phyloP scores from a whole-genome alignment of 1,140 invertebrate species.

The Micrasema longulum region DNA sequence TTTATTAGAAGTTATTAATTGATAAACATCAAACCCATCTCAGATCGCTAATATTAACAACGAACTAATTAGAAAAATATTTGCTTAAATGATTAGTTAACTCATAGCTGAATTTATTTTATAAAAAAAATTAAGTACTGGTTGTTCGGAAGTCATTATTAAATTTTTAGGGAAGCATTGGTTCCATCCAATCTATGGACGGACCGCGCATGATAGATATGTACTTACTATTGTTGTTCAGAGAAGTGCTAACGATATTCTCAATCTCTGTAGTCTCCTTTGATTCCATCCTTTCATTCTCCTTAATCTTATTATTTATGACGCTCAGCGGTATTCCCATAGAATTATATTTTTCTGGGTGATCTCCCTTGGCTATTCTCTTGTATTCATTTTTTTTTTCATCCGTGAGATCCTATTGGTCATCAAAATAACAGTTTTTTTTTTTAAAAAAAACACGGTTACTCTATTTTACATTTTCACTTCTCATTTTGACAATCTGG shows the following conservation, averaged over 20 bases:
- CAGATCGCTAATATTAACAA: no score
- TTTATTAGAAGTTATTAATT: no score
- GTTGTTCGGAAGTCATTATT: no score
- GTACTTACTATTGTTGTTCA: slow-evolving; percentile 24
- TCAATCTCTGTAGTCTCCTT: slow-evolving; percentile 6
- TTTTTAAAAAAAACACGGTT: not conserved
- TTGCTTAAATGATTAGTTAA: no score
- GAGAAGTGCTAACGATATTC: not conserved
- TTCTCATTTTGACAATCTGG: not conserved
- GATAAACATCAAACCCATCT: no score
- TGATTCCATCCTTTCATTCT: not conserved
- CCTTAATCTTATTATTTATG: not conserved
- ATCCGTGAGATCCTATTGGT: not conserved
- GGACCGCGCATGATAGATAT: no score
- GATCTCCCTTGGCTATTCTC: not conserved
- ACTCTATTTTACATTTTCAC: not conserved
- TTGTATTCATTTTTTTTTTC: slow-evolving; percentile 15
- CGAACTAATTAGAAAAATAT: no score
- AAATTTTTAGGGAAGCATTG: no score
- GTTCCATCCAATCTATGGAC: no score
- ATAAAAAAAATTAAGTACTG: no score
- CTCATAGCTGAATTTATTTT: no score
- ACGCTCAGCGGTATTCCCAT: not conserved
- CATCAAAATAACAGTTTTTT: not conserved
- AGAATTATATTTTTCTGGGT: slow-evolving; percentile 14